phyloP scores from a whole-genome alignment of 2,888 invertebrate genomes.

The Malthinus flaveolus region DNA sequence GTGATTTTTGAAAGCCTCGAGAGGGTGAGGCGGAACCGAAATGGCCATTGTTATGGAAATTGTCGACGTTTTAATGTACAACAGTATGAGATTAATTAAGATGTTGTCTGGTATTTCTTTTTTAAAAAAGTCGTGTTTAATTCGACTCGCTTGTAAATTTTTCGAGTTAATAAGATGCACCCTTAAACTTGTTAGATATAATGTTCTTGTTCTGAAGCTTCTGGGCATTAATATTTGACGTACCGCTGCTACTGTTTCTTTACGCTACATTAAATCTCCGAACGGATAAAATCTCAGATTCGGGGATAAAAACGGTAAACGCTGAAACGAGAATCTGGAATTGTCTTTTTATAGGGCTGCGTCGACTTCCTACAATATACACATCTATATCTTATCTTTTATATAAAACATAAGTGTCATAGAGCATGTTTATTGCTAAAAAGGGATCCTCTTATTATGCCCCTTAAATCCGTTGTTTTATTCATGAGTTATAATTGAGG shows the following conservation, averaged over 20 bases:
- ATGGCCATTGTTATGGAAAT: too few relatives aligned
- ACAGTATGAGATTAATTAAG: too few relatives aligned
- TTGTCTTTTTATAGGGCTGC: conserved; percentile 29
- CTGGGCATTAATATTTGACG: conserved; percentile 28
- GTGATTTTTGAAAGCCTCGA: too few relatives aligned
- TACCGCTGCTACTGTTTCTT: conserved; percentile 26
- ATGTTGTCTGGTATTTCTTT: background rate
- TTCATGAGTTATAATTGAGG: conserved; percentile 13
- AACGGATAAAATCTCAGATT: conserved; percentile 30
- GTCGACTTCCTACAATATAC: conserved; percentile 16
- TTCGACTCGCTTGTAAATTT: conserved; percentile 4
- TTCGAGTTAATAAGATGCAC: conserved; percentile 24
- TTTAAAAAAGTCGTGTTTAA: background rate
- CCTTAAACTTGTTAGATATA: conserved; percentile 22
- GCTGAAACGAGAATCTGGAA: conserved; percentile 26
- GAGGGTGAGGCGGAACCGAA: too few relatives aligned
- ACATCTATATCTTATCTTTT: conserved; percentile 23
- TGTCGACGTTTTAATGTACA: too few relatives aligned
- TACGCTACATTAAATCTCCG: conserved; percentile 26
- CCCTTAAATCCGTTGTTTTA: conserved; percentile 21
- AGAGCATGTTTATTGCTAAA: conserved; percentile 13
- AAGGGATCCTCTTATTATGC: conserved; percentile 16
- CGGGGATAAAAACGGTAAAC: conserved; percentile 26
- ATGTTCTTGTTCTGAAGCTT: conserved; percentile 20
- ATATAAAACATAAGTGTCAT: conserved; percentile 24